A percentile compares a stretch with the other conserved stretches of the same genome.
Conservation (phyloP, 2,797 vertebrate genomes). For the Neosalanx taihuensis region DNA sequence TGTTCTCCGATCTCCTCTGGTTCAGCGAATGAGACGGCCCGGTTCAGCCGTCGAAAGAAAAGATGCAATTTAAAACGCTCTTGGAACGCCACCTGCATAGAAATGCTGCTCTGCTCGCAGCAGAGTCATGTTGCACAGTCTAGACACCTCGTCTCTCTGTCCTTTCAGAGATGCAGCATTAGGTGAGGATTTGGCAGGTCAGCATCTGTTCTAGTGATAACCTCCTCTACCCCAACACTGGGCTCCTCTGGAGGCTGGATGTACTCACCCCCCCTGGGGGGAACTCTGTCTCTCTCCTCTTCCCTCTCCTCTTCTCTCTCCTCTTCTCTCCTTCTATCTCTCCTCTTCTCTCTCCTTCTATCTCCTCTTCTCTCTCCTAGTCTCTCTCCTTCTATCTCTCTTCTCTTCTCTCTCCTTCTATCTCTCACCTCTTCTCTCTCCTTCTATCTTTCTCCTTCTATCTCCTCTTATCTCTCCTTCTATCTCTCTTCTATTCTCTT, state of each 20-base stretch:
- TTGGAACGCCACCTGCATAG: conserved; percentile 26
- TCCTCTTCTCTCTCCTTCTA: neutral
- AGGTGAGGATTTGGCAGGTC: conserved; percentile 35
- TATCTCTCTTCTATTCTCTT: no score
- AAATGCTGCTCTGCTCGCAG: conserved; percentile 18
- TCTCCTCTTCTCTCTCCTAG: no score
- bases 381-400: no score
- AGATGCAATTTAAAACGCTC: conserved; percentile 35
- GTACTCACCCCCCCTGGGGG: neutral
- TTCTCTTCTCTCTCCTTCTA: neutral
- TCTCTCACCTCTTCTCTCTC: neutral
- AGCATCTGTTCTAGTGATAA: conserved; percentile 16
- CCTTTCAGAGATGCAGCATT: conserved; percentile 33
- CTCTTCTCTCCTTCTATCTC: neutral
- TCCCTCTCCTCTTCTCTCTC: conserved; percentile 1
- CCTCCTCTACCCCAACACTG: conserved; percentile 4
- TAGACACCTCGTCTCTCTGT: conserved; percentile 40
- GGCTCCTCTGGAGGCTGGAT: conserved; percentile 11
- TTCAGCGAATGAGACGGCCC: conserved; percentile 31
- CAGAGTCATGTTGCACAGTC: conserved; percentile 49
- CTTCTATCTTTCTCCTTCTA: neutral
- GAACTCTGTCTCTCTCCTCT: conserved; percentile 4
- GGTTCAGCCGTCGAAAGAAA: conserved; percentile 20
- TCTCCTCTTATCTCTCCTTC: no score
- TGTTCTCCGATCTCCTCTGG: conserved; percentile 11